phyloP scores from a whole-genome alignment of 2,797 vertebrate species.

The Aldrovandia affinis region DNA sequence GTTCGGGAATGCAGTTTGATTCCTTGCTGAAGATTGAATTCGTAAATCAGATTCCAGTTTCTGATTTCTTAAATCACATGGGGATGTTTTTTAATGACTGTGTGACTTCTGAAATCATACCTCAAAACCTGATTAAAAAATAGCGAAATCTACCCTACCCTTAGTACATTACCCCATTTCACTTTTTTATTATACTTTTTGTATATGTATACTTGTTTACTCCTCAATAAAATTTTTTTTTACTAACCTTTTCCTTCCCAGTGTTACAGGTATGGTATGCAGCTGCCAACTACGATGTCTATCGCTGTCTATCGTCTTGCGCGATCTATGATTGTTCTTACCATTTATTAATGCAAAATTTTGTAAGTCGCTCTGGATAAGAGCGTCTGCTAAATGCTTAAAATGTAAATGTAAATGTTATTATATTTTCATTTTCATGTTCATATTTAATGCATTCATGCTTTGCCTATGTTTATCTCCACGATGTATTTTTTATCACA shows the following conservation, averaged over 20 bases:
- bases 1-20: neutral
- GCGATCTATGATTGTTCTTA: too few relatives aligned
- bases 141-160: neutral
- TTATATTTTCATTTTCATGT: slow-evolving; percentile 8
- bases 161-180: neutral
- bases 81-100: neutral
- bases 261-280: too few relatives aligned
- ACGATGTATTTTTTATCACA: slow-evolving; percentile 3
- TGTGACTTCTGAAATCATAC: neutral
- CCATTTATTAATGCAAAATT: too few relatives aligned
- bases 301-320: too few relatives aligned
- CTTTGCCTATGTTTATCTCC: neutral
- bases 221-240: too few relatives aligned
- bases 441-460: neutral
- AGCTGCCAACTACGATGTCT: too few relatives aligned
- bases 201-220: too few relatives aligned
- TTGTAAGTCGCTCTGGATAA: too few relatives aligned
- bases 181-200: slow-evolving; percentile 9
- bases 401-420: too few relatives aligned
- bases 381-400: too few relatives aligned
- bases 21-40: neutral
- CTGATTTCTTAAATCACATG: neutral
- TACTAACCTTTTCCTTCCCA: too few relatives aligned
- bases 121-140: neutral
- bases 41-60: neutral